phyloP scores from a whole-genome alignment of 2,113 vertebrate species.

The Acrocephalus arundinaceus region DNA sequence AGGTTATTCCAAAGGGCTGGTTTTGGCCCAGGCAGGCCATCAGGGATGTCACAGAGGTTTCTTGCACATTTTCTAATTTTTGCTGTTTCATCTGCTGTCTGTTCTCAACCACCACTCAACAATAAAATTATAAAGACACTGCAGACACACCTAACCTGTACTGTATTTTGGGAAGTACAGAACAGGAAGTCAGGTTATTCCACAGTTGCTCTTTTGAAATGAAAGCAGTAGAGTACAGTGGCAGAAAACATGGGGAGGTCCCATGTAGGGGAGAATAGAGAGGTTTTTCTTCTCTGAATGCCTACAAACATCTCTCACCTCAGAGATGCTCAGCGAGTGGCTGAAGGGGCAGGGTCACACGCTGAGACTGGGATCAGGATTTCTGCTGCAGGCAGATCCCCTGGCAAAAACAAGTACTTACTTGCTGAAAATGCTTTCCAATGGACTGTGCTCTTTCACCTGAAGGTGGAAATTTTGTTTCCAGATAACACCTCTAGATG shows the following conservation, averaged over 20 bases:
- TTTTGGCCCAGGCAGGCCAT: not conserved
- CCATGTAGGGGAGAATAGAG: accelerated
- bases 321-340: not conserved
- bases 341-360: not conserved
- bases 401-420: not conserved
- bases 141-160: not conserved
- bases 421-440: not conserved
- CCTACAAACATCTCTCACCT: not conserved
- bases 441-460: not conserved
- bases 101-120: not conserved
- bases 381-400: not conserved
- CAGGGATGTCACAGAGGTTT: not conserved
- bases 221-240: not conserved
- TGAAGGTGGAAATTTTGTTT: not conserved
- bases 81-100: not conserved
- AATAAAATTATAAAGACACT: not conserved
- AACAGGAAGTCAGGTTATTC: not conserved
- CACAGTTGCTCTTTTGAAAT: not conserved
- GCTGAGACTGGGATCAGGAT: not conserved
- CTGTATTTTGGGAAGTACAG: not conserved
- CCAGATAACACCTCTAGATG: not conserved
- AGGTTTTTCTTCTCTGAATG: not conserved
- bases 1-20: not conserved
- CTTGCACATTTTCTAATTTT: not conserved
- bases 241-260: not conserved